Percentiles rank a stretch among this genome's conserved stretches.
Evolutionary conservation across 2,113 vertebrate genomes (phyloP).

Genomic region (Centropus bengalensis): DNA sequence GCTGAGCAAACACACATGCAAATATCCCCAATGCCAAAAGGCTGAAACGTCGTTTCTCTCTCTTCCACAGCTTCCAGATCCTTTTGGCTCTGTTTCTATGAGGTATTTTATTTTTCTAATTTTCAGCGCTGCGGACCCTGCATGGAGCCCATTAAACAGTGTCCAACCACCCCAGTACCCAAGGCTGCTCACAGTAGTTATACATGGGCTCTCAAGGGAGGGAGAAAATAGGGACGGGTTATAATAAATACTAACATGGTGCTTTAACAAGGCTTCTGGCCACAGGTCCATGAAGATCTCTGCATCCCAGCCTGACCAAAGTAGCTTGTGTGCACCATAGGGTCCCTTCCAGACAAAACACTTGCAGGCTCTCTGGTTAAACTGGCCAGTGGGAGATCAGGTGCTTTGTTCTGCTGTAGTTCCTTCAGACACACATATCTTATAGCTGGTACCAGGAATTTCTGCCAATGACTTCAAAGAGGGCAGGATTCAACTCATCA

Average conservation of each 20-base stretch:
- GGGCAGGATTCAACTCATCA: constrained; percentile 33
- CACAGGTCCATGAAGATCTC: not conserved
- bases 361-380: not conserved
- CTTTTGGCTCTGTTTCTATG: not conserved
- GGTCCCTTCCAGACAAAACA: rapidly evolving
- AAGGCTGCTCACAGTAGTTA: not conserved
- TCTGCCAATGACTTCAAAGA: constrained; percentile 66
- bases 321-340: too few relatives aligned
- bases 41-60: not conserved
- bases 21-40: not conserved
- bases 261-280: not conserved
- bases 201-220: not conserved
- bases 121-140: not conserved
- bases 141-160: not conserved
- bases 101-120: not conserved
- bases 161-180: rapidly evolving
- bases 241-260: not conserved
- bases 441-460: not conserved
- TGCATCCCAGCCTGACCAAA: not conserved
- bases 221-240: not conserved
- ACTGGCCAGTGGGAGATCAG: not conserved
- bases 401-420: not conserved
- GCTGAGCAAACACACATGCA: not conserved
- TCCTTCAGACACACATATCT: not conserved
- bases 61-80: not conserved